Evolutionary conservation across 2,888 invertebrate species (phyloP).

Genomic region (Cactoblastis cactorum): DNA sequence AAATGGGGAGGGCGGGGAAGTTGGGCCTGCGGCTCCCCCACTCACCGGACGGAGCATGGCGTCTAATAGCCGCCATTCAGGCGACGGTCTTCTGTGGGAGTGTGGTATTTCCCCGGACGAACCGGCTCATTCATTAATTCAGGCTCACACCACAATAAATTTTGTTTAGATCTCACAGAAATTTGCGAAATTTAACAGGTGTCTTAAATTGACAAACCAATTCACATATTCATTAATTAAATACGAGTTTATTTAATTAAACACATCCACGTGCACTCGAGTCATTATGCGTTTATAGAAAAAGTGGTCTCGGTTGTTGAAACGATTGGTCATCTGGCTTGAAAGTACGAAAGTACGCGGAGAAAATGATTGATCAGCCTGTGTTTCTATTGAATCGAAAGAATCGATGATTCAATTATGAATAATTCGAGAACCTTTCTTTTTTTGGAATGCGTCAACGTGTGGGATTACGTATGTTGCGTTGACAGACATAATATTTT

Average conservation of each 20-base stretch:
- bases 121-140: too few relatives aligned
- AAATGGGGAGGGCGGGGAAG: too few relatives aligned
- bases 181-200: not conserved
- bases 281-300: conserved; percentile 16
- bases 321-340: conserved; percentile 19
- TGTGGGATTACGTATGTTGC: conserved; percentile 5
- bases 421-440: conserved; percentile 3
- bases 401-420: conserved; percentile 21
- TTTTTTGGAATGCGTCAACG: conserved; percentile 4
- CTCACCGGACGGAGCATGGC: too few relatives aligned
- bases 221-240: not conserved
- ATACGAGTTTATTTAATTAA: conserved; percentile 13
- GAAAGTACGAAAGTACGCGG: conserved; percentile 27
- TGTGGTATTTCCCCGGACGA: too few relatives aligned
- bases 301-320: conserved; percentile 21
- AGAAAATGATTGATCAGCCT: conserved; percentile 26
- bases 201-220: not conserved
- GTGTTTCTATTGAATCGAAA: conserved; percentile 20
- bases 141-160: too few relatives aligned
- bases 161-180: not conserved
- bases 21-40: too few relatives aligned
- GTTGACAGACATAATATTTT: conserved; percentile 8
- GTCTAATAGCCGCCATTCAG: too few relatives aligned
- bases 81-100: too few relatives aligned
- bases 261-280: conserved; percentile 7